These are phyloP conservation scores for Epizoanthus fatuus DNA, from an alignment of 92 coral and sea anemone species.

Conservation along the genomic window DNA sequence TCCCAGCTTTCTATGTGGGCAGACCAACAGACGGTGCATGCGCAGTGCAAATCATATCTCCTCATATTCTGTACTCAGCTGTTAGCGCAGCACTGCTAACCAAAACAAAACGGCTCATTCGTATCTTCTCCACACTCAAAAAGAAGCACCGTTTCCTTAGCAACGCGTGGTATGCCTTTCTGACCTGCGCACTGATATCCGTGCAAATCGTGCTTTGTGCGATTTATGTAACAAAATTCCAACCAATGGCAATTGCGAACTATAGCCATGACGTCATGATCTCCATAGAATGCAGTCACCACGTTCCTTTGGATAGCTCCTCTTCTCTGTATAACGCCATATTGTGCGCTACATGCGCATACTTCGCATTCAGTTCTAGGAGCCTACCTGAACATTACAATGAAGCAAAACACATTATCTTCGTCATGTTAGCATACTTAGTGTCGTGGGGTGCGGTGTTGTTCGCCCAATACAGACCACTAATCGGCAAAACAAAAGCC, in stretches of 20 bases:
- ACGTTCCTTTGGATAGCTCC: slow-evolving; percentile 72
- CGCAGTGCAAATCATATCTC: slow-evolving; percentile 72
- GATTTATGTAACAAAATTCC: slow-evolving; percentile 66
- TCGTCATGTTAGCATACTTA: slow-evolving; percentile 82
- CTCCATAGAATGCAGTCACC: slow-evolving; percentile 70
- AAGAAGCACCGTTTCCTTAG: slow-evolving; percentile 81
- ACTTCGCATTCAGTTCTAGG: slow-evolving; percentile 87
- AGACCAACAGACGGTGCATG: slow-evolving; percentile 77
- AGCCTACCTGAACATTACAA: slow-evolving; percentile 89
- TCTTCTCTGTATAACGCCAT: slow-evolving; percentile 84
- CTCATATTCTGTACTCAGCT: slow-evolving; percentile 80
- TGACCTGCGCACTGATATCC: slow-evolving; percentile 81
- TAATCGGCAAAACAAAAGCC: slow-evolving; percentile 53
- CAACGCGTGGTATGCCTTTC: slow-evolving; percentile 87
- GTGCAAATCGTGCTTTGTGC: slow-evolving; percentile 74
- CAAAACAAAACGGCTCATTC: slow-evolving; percentile 92
- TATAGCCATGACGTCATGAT: slow-evolving; percentile 47
- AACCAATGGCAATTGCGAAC: slow-evolving; percentile 65
- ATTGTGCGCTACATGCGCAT: slow-evolving; percentile 76
- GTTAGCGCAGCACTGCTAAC: slow-evolving; percentile 91
- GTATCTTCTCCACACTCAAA: slow-evolving; percentile 86
- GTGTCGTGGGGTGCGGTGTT: slow-evolving; percentile 80
- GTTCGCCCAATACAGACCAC: slow-evolving; percentile 69
- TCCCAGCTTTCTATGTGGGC: slow-evolving; percentile 82
- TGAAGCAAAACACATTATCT: slow-evolving; percentile 88